Evolutionary conservation across 2,797 vertebrate species (phyloP).

Genomic region (Lutjanus campechanus): DNA sequence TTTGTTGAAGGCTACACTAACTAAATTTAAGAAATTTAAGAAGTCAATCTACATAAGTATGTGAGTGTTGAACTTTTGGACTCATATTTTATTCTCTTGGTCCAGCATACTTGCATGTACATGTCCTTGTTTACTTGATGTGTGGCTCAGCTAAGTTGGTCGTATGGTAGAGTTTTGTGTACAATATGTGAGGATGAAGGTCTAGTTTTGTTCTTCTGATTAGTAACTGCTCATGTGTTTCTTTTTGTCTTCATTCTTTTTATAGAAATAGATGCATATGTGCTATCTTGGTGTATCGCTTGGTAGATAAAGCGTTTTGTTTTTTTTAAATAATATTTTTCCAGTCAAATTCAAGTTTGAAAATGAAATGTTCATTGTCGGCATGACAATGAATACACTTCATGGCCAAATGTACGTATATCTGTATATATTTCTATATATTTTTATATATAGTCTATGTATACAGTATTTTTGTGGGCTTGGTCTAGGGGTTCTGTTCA

Average conservation of each 20-base stretch:
- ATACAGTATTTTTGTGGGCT: neutral
- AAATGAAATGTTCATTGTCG: neutral
- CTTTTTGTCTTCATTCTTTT: neutral
- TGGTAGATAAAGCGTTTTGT: neutral
- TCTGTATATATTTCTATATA: no score
- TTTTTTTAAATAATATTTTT: neutral
- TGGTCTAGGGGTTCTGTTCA: neutral
- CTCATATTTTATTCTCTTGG: no score
- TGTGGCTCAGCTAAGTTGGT: neutral
- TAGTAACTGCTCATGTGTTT: neutral
- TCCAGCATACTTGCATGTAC: no score
- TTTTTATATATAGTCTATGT: neutral
- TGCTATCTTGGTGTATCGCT: neutral
- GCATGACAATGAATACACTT: neutral
- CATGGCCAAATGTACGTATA: neutral
- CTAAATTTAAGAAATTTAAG: no score
- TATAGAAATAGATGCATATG: neutral
- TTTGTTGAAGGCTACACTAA: no score
- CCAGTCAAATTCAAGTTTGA: neutral
- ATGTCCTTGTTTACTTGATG: neutral
- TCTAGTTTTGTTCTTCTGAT: neutral
- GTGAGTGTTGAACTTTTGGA: no score
- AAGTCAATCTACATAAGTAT: no score
- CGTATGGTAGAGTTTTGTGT: neutral
- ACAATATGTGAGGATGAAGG: neutral